Percentiles rank a stretch among this genome's conserved stretches.
These are phyloP conservation scores for Thymelicus lineola DNA, from an alignment of 2,888 invertebrate species.

Conservation along the genomic window DNA sequence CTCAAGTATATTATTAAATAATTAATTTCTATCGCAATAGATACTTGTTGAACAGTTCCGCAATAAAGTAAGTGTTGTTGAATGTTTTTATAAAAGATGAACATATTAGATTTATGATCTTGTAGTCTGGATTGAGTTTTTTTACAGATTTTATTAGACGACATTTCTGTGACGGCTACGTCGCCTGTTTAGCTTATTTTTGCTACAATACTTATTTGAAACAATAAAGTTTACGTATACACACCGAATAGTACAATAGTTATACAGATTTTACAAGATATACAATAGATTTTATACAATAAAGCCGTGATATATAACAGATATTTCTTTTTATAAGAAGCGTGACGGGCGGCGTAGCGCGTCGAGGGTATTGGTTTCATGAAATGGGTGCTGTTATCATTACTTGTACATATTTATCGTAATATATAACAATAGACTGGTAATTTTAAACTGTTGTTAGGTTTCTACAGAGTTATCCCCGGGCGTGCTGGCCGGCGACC, in stretches of 20 bases:
- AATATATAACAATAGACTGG: constrained; percentile 84
- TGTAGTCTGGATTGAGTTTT: constrained; percentile 85
- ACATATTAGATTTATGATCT: constrained; percentile 83
- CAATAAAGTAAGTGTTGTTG: constrained; percentile 83
- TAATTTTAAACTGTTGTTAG: constrained; percentile 83
- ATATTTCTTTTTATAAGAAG: constrained; percentile 64
- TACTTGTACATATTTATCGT: constrained; percentile 84
- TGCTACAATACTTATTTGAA: constrained; percentile 79
- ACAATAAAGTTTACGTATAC: constrained; percentile 70
- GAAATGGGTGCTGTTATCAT: constrained; percentile 82
- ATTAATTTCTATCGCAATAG: constrained; percentile 77
- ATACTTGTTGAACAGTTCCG: constrained; percentile 82
- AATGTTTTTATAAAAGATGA: constrained; percentile 82
- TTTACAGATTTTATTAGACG: constrained; percentile 81
- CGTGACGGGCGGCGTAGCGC: constrained; percentile 66
- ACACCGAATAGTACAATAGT: constrained; percentile 68
- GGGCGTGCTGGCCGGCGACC: constrained; percentile 51
- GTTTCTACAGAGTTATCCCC: constrained; percentile 80
- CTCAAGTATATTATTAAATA: constrained; percentile 54
- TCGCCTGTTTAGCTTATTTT: constrained; percentile 77
- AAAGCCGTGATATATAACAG: constrained; percentile 73
- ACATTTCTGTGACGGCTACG: constrained; percentile 61
- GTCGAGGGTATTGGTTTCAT: constrained; percentile 67
- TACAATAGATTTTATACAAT: constrained; percentile 75
- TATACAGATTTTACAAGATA: constrained; percentile 67